A percentile compares a stretch with the other conserved stretches of the same genome.
These are phyloP conservation scores for Clarias fuscus DNA, from an alignment of 2,797 vertebrate species.

Conservation along the genomic window DNA sequence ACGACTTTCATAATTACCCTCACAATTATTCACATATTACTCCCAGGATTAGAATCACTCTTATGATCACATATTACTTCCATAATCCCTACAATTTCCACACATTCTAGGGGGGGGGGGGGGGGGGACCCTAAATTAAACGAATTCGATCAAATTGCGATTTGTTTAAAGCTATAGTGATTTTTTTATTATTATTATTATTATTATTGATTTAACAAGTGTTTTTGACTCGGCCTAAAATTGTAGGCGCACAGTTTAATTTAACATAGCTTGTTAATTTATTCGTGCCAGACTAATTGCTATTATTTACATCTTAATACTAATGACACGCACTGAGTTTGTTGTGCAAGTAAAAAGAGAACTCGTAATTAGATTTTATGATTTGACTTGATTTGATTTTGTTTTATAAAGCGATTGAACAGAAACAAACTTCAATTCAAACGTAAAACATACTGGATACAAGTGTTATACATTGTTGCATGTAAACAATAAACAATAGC, in stretches of 20 bases:
- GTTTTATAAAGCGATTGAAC: background rate
- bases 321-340: background rate
- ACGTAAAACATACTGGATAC: background rate
- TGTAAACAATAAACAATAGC: background rate
- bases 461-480: background rate
- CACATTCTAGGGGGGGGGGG: background rate
- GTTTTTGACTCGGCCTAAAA: background rate
- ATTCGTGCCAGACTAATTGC: background rate
- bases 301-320: background rate
- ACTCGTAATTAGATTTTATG: too few relatives aligned
- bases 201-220: too few relatives aligned
- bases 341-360: background rate
- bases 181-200: too few relatives aligned
- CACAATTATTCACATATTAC: background rate
- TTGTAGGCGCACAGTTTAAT: background rate
- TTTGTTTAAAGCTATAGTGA: background rate
- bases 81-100: background rate
- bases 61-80: background rate
- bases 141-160: background rate
- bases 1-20: background rate
- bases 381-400: background rate
- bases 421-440: background rate
- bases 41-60: background rate
- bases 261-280: background rate
- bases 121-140: too few relatives aligned